These are phyloP conservation scores for Caenorhabditis afra DNA, from an alignment of 2,888 invertebrate species.

Conservation along the genomic window DNA sequence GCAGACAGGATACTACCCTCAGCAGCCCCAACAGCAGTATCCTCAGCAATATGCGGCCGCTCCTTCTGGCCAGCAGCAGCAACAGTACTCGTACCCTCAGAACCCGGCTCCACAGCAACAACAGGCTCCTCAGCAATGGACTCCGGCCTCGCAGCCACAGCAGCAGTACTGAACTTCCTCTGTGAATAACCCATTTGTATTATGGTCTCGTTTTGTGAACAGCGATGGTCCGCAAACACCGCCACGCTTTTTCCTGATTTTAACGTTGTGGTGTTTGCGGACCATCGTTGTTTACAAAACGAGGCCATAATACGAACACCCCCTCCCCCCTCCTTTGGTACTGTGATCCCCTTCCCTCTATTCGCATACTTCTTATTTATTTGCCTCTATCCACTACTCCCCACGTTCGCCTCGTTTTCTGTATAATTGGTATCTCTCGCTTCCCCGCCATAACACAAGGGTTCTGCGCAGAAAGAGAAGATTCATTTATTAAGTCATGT, in stretches of 20 bases:
- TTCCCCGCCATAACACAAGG: slow-evolving; percentile 24
- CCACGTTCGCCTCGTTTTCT: slow-evolving; percentile 25
- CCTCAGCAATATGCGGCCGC: slow-evolving; percentile 16
- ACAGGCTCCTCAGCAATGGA: too few species aligned
- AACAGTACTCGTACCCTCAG: slow-evolving; percentile 36
- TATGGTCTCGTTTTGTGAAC: too few species aligned
- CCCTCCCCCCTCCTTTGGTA: slow-evolving; percentile 1
- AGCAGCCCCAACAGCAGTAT: slow-evolving; percentile 28
- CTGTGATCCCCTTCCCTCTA: slow-evolving; percentile 37
- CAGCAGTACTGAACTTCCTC: slow-evolving; percentile 4
- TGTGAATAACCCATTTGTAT: slow-evolving; percentile 34
- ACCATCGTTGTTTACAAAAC: too few species aligned
- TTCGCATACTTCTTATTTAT: slow-evolving; percentile 30
- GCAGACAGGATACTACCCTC: slow-evolving; percentile 22
- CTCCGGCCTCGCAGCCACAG: slow-evolving; percentile 7
- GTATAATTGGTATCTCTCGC: slow-evolving; percentile 19
- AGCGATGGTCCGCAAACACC: too few species aligned
- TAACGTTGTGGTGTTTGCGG: too few species aligned
- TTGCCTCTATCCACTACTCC: neutral
- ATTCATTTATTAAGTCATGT: slow-evolving; percentile 25
- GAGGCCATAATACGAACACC: too few species aligned
- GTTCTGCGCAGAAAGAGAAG: slow-evolving; percentile 4
- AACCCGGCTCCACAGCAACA: slow-evolving; percentile 11
- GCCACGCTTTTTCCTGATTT: too few species aligned
- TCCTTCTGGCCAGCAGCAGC: slow-evolving; percentile 14